Percentiles rank a stretch among this genome's conserved stretches.
Conservation (phyloP, 2,888 invertebrate species). For the Ophioninae sp. region DNA sequence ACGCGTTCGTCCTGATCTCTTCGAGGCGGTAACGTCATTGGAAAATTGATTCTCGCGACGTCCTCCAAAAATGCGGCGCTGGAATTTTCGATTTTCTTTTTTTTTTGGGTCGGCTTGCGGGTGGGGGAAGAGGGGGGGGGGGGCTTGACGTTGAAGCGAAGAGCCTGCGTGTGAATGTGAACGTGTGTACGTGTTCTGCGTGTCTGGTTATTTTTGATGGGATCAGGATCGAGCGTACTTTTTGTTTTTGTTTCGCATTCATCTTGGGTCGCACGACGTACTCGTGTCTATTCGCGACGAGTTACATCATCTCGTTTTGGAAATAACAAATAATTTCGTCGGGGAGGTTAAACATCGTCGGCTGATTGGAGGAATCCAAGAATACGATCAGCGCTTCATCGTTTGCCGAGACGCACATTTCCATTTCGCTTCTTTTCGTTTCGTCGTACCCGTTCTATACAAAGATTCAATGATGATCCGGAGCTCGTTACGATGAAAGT, state of each 20-base stretch:
- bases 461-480: constrained; percentile 39
- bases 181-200: constrained; percentile 53
- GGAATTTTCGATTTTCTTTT: constrained; percentile 43
- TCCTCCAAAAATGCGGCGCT: constrained; percentile 44
- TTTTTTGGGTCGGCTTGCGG: too few relatives aligned
- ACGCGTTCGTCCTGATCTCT: background rate
- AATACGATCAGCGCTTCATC: constrained; percentile 49
- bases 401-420: constrained; percentile 17
- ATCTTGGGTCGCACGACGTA: constrained; percentile 33
- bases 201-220: constrained; percentile 32
- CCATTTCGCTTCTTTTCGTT: background rate
- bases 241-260: constrained; percentile 18
- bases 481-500: constrained; percentile 21
- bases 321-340: constrained; percentile 68
- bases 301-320: constrained; percentile 29
- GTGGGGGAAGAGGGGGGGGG: too few relatives aligned
- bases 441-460: constrained; percentile 26
- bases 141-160: constrained; percentile 68
- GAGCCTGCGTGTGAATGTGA: constrained; percentile 69
- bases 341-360: constrained; percentile 74
- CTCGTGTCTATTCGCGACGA: constrained; percentile 42
- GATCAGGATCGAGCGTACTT: constrained; percentile 39
- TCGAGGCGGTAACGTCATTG: background rate
- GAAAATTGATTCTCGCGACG: constrained; percentile 35
- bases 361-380: constrained; percentile 73